These are phyloP conservation scores for Synaphobranchus kaupii DNA, from an alignment of 2,797 vertebrate species.

Conservation along the genomic window DNA sequence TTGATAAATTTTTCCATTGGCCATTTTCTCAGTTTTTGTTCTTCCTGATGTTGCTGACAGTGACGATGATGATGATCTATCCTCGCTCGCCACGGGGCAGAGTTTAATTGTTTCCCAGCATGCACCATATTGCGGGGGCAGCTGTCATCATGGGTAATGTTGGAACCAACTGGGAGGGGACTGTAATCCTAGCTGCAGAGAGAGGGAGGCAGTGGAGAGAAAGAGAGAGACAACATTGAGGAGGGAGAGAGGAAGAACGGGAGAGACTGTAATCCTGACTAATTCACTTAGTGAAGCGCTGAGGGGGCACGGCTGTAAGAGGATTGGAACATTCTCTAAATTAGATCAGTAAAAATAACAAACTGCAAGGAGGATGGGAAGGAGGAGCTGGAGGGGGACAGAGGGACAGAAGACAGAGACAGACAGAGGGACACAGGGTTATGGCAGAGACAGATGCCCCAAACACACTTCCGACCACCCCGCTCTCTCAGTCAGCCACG, in stretches of 20 bases:
- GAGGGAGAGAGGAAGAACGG: slow-evolving; percentile 38
- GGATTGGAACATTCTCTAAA: slow-evolving; percentile 89
- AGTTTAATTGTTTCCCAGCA: slow-evolving; percentile 57
- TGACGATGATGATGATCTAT: background rate
- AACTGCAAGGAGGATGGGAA: slow-evolving; percentile 63
- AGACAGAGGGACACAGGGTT: background rate
- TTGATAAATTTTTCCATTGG: background rate
- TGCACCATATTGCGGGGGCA: slow-evolving; percentile 40
- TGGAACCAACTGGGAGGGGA: slow-evolving; percentile 48
- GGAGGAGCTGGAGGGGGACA: slow-evolving; percentile 31
- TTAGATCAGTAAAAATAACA: slow-evolving; percentile 84
- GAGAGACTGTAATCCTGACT: slow-evolving; percentile 76
- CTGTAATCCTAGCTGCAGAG: slow-evolving; percentile 54
- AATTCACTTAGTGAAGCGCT: slow-evolving; percentile 84
- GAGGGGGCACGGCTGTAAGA: slow-evolving; percentile 80
- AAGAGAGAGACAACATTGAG: slow-evolving; percentile 36
- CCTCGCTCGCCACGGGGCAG: background rate
- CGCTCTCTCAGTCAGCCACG: background rate
- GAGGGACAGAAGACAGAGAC: slow-evolving; percentile 22
- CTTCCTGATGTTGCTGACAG: background rate
- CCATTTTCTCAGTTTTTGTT: background rate
- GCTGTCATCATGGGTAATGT: slow-evolving; percentile 53
- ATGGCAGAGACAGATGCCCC: background rate
- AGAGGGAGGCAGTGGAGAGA: slow-evolving; percentile 43
- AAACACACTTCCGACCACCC: background rate